Evolutionary conservation across 2,113 vertebrate genomes (phyloP).

Genomic region (Prunella fulvescens): DNA sequence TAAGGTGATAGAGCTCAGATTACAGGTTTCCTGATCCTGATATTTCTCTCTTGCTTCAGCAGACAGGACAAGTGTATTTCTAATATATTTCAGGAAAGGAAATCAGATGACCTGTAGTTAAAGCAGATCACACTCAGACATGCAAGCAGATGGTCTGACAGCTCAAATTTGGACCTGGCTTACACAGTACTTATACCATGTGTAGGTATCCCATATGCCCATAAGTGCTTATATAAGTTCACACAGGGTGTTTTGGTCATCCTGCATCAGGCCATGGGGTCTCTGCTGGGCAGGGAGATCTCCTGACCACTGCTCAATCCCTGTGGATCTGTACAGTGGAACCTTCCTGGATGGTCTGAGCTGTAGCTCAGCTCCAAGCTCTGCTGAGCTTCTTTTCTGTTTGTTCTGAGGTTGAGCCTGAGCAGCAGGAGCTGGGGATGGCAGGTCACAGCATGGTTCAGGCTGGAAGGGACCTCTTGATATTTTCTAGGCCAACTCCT

Average conservation of each 20-base stretch:
- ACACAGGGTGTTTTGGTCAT: not conserved
- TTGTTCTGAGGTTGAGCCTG: not conserved
- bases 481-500: not conserved
- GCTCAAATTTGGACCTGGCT: not conserved
- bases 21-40: not conserved
- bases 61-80: not conserved
- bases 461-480: not conserved
- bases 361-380: not conserved
- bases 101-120: not conserved
- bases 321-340: not conserved
- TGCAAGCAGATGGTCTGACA: not conserved
- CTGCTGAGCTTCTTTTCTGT: not conserved
- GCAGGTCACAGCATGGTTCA: not conserved
- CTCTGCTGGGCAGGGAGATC: not conserved
- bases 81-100: not conserved
- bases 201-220: not conserved
- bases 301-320: not conserved
- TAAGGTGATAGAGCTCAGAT: not conserved
- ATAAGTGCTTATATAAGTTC: accelerated
- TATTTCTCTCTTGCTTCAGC: not conserved
- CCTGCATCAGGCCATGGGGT: not conserved
- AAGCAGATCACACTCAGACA: not conserved
- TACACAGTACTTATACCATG: not conserved
- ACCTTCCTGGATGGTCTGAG: not conserved
- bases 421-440: not conserved